These are phyloP conservation scores for Acrocephalus arundinaceus DNA, from an alignment of 2,113 vertebrate species.

Conservation along the genomic window DNA sequence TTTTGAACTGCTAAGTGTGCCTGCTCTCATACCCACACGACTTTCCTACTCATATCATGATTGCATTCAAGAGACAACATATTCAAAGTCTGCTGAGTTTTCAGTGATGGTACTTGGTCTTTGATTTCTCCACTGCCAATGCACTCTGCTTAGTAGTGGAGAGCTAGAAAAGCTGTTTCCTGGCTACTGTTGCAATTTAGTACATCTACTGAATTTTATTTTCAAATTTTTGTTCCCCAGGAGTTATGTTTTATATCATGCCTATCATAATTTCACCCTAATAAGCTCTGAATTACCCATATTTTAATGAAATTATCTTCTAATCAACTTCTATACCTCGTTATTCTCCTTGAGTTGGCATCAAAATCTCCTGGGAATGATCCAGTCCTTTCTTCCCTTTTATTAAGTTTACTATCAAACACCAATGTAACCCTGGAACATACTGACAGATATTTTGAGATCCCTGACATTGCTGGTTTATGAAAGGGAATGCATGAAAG, in stretches of 20 bases:
- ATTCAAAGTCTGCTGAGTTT: not conserved
- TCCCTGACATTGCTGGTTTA: not conserved
- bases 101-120: not conserved
- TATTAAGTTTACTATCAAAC: not conserved
- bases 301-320: not conserved
- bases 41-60: not conserved
- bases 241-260: not conserved
- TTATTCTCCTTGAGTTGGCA: not conserved
- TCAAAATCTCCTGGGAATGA: not conserved
- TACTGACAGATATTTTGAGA: not conserved
- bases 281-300: not conserved
- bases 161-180: not conserved
- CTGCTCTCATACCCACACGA: not conserved
- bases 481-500: not conserved
- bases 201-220: not conserved
- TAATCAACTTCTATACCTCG: not conserved
- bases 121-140: not conserved
- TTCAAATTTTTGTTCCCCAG: not conserved
- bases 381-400: not conserved
- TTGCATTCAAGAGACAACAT: not conserved
- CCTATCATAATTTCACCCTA: not conserved
- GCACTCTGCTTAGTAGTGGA: not conserved
- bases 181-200: not conserved
- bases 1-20: not conserved
- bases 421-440: not conserved